Conservation (phyloP, 1,140 invertebrate species). For the Apis dorsata region DNA sequence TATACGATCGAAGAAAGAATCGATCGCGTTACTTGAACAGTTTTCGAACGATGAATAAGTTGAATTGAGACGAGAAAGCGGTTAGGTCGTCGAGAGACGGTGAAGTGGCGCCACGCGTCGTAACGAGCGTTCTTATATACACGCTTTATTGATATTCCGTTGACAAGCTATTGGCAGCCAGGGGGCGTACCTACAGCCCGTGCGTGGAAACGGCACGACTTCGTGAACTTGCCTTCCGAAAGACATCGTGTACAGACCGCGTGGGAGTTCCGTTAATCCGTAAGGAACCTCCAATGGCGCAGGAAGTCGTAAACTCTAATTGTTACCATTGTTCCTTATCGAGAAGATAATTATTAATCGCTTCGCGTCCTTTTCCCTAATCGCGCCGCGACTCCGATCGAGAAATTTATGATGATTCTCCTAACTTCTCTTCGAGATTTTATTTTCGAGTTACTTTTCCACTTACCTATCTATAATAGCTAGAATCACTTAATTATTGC, state of each 20-base stretch:
- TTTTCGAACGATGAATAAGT: not conserved
- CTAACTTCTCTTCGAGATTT: too few relatives aligned
- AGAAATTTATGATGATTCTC: not conserved
- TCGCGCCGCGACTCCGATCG: not conserved
- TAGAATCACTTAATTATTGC: too few relatives aligned
- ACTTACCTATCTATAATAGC: too few relatives aligned
- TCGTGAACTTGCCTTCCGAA: conserved; percentile 46
- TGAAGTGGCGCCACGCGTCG: conserved; percentile 21
- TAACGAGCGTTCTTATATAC: conserved; percentile 20
- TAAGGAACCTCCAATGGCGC: conserved; percentile 52
- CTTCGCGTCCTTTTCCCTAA: not conserved
- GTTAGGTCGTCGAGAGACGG: not conserved
- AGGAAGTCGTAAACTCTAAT: conserved; percentile 57
- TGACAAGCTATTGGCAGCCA: conserved; percentile 46
- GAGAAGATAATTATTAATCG: conserved; percentile 1
- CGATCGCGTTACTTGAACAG: conserved; percentile 22
- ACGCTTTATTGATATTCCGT: conserved; percentile 53
- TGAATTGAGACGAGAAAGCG: not conserved
- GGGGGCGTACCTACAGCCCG: not conserved
- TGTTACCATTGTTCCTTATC: conserved; percentile 56
- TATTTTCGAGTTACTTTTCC: too few relatives aligned
- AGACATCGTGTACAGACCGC: conserved; percentile 30
- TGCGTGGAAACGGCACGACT: conserved; percentile 25
- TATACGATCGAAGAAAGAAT: conserved; percentile 17
- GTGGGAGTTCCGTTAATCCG: conserved; percentile 65